These are phyloP conservation scores for Pagrus major DNA, from an alignment of 2,113 vertebrate species.

Conservation along the genomic window DNA sequence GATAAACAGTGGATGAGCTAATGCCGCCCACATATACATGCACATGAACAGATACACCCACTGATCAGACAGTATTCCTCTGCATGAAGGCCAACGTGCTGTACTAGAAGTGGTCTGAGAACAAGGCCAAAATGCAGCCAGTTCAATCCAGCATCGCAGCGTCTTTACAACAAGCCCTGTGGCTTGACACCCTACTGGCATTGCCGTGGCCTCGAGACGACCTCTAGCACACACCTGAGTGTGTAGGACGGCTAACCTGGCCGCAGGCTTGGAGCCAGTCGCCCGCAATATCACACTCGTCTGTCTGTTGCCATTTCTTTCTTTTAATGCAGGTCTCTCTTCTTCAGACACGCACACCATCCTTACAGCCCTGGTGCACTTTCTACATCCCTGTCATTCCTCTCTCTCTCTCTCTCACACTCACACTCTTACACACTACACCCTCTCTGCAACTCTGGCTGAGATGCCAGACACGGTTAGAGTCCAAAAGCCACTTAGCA, in stretches of 20 bases:
- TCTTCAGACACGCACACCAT: slow-evolving; percentile 23
- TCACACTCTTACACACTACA: slow-evolving; percentile 31
- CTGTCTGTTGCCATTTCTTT: slow-evolving; percentile 71
- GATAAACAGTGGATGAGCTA: slow-evolving; percentile 27
- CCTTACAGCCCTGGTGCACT: slow-evolving; percentile 22
- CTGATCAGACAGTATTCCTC: slow-evolving; percentile 30
- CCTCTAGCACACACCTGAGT: slow-evolving; percentile 75
- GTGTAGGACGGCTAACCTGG: slow-evolving; percentile 65
- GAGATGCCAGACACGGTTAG: slow-evolving; percentile 71
- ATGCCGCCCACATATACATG: not conserved
- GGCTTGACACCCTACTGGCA: slow-evolving; percentile 73
- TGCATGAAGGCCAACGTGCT: not conserved
- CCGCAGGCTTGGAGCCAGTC: slow-evolving; percentile 65
- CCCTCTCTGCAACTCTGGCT: slow-evolving; percentile 59
- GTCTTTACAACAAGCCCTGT: slow-evolving; percentile 51
- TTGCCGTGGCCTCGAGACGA: slow-evolving; percentile 62
- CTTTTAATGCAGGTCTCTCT: slow-evolving; percentile 34
- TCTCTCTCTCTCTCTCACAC: slow-evolving; percentile 26
- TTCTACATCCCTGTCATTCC: slow-evolving; percentile 46
- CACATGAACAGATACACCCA: slow-evolving; percentile 20
- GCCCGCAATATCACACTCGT: slow-evolving; percentile 71
- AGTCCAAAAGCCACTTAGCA: slow-evolving; percentile 76
- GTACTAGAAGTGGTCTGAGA: slow-evolving; percentile 28
- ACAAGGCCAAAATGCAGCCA: slow-evolving; percentile 41
- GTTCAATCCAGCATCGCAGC: slow-evolving; percentile 29